These are phyloP conservation scores for Sebastes reedi DNA, from an alignment of 2,797 vertebrate species.

Conservation along the genomic window DNA sequence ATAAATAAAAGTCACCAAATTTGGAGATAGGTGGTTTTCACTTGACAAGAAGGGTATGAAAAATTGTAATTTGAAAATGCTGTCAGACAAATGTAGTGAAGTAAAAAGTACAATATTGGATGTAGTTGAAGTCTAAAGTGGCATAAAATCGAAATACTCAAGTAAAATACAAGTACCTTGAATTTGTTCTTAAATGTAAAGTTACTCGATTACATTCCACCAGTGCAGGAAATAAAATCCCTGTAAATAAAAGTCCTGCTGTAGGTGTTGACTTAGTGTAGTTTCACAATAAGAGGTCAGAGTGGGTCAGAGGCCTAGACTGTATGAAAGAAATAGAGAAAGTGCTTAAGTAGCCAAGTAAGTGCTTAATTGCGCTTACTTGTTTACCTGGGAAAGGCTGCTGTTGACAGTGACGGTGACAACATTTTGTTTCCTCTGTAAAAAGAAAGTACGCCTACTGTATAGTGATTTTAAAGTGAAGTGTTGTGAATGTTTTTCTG, in stretches of 20 bases:
- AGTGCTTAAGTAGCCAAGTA: too few relatives aligned
- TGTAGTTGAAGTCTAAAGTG: too few relatives aligned
- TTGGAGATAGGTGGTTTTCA: too few relatives aligned
- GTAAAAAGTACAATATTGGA: not conserved
- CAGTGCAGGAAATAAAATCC: not conserved
- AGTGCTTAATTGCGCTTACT: too few relatives aligned
- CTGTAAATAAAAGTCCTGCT: not conserved
- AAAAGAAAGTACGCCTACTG: not conserved
- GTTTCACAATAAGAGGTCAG: not conserved
- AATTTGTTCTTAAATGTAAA: not conserved
- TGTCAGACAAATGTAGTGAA: not conserved
- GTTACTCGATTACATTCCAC: not conserved
- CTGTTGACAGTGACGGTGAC: not conserved
- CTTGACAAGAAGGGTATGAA: too few relatives aligned
- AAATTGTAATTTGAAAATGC: not conserved
- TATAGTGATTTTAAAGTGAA: not conserved
- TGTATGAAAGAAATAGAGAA: too few relatives aligned
- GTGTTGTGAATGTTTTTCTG: accelerated
- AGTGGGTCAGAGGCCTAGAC: too few relatives aligned
- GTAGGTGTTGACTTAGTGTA: not conserved
- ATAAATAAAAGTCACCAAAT: too few relatives aligned
- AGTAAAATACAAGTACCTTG: not conserved
- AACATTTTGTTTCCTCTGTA: not conserved
- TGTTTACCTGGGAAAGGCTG: not conserved
- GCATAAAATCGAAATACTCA: too few relatives aligned